Percentiles rank a stretch among this genome's conserved stretches.
These are phyloP conservation scores for Lasiurus cinereus DNA, from an alignment of 2,113 vertebrate genomes.

Conservation along the genomic window DNA sequence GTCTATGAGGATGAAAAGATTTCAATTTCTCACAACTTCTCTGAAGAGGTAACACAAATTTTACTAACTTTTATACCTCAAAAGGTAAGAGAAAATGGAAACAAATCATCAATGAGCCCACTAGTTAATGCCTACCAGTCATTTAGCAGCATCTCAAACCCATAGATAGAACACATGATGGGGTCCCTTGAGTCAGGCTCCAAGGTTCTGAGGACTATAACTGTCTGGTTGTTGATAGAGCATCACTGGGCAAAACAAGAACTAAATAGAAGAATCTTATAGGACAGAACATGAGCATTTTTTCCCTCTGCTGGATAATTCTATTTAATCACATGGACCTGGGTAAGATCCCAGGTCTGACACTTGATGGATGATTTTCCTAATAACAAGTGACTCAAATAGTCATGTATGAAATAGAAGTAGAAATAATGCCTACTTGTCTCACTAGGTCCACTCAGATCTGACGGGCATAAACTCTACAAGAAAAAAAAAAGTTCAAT, in stretches of 20 bases:
- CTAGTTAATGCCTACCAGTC: neutral
- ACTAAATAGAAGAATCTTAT: neutral
- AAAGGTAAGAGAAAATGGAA: neutral
- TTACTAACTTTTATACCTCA: neutral
- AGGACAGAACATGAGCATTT: neutral
- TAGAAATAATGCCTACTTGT: neutral
- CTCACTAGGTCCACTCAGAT: neutral
- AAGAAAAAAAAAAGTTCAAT: neutral
- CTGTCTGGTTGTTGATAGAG: neutral
- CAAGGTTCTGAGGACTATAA: neutral
- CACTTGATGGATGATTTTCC: neutral
- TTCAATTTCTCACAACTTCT: neutral
- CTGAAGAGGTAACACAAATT: neutral
- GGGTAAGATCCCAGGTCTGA: slow-evolving; percentile 19
- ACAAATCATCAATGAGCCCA: neutral
- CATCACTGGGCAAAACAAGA: neutral
- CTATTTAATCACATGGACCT: slow-evolving; percentile 1
- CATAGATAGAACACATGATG: neutral
- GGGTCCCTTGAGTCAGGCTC: neutral
- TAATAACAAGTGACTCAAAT: slow-evolving; percentile 25
- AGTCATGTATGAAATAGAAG: neutral
- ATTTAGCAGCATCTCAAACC: neutral
- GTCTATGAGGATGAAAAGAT: neutral
- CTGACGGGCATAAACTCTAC: neutral
- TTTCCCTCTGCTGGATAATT: neutral